Base-by-base conservation (phyloP, 1,140 invertebrate genomes). In the Triops cancriformis region DNA sequence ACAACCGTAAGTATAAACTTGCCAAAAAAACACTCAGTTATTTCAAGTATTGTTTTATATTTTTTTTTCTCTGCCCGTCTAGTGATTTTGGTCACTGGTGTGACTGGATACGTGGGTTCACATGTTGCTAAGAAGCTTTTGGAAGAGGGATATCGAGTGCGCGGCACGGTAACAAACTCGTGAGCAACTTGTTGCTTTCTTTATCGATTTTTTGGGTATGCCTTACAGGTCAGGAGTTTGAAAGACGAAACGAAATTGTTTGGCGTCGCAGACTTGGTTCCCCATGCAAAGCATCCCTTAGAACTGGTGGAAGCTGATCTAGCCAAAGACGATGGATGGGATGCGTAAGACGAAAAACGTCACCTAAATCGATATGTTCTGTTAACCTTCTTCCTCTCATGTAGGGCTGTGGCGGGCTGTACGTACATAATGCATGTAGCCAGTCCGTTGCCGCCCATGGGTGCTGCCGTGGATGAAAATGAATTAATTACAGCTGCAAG, bases 401-500 rank as follows among this genome's bases (percentile, higher is more conserved):
- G 14, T 18, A 64, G 51, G 23, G 51, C 51, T 23, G 51, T 64
- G 51, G 51, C n/a, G 51, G 51, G 51, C 18, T 64, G 51, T 14
- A 64, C 14, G 51, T 64, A 64, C 23, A 64, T 64, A 0, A 64
- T 64, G 10, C 51, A 64, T 23, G 51, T 64, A 23, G 51, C 51
- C 14, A 64, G 51, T 23, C 51, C 51, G 9, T 64, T 64, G 51
- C 51, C 51, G 23, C 18, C 18, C 23, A 10, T 64, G 51, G 23
- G n/a, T 64, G 23, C n/a, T 23, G 51, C 51, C 23, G 51, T 23
- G 51, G 51, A 64, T 64, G 51, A 64, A 64, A 23, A 64, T 23
- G 51, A 64, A 64, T 64, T 64, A 64, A 64, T 64, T 64, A 64
- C 10, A 64, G 51, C 51, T 4, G 51, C 51, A 64, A 64, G 51